Base-by-base conservation (phyloP, 2,888 invertebrate genomes). In the Athrips mouffetella region DNA sequence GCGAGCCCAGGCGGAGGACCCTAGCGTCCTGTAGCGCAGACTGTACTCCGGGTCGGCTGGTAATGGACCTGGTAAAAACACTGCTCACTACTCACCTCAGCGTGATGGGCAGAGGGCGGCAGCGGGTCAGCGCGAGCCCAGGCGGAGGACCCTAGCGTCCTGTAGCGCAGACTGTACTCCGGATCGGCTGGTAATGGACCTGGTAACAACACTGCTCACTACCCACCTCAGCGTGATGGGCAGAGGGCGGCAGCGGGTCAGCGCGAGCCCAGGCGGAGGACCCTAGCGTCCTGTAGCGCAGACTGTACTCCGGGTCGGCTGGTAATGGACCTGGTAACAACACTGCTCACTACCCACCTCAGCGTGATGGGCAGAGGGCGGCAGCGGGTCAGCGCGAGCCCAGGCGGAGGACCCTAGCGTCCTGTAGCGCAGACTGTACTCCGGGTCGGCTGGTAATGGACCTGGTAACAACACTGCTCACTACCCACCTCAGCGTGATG, bases 61-160 rank as follows among this genome's bases (percentile, higher is more conserved):
- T n/a, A n/a, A n/a, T n/a, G n/a, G n/a, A n/a, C n/a, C n/a, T n/a
- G n/a, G n/a, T n/a, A n/a, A 27, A 2, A 27, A 27, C 27, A 27
- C n/a, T 27, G 2, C n/a, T 2, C 2, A 5, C n/a, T n/a, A 27
- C 37, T 37, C 6, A 37, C 37, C 20, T 37, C 37, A 11, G 37
- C 37, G 2, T 37, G 37, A 20, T 37, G 6, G 6, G 64, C 60
- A 52, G 53, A 39, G 40, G 80, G 72, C 53, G 85, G 83, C 1
- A 94, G 92, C 51, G 92, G 90, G 7, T 93, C 92, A 44, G 94
- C 77, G 55, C 92, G 91, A 6, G 91, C 90, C 94, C 94, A 94
- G 52, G 91, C 90, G 31, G 91, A 90, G 47, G 52, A 56, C 47
- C 35, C 35, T 47, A 33, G 13, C n/a, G 37, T 37, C n/a, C n/a